Base-by-base conservation (phyloP, 1,140 invertebrate genomes). In the Eumaeus atala region DNA sequence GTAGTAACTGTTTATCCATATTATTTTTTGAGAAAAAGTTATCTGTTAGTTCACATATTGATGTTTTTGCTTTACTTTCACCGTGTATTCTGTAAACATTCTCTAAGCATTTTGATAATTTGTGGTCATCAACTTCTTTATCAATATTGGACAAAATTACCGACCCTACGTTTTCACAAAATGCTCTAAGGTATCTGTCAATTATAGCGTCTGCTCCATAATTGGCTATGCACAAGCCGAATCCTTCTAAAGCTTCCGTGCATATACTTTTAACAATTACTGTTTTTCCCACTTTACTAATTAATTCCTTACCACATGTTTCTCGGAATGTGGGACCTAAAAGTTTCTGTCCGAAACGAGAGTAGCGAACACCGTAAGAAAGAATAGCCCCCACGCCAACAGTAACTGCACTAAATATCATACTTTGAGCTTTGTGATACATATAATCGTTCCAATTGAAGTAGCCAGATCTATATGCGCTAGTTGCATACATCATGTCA, bases 361-460 rank as follows among this genome's bases (percentile, higher is more conserved):
- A 54, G 34, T 34, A 40, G 7, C 28, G 14, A 33, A 53, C 51
- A 8, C 51, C 51, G 3, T 12, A 14, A 11, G 51, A 53, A 33
- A 44, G 34, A 16, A 44, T 28, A 28, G 51, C 38, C 9, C 38
- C 21, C 6, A 53, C 14, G 21, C 51, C 38, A 14, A 44, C 16
- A 9, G 51, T 44, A 1, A 53, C 35, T 10, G 51, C 38, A 17
- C 18, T 53, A 53, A 53, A 53, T 42, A 53, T 44, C 17, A 53
- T 33, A 44, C 51, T 53, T 53, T 33, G 16, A 44, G 4, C 38
- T 53, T 53, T 53, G 28, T 53, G 51, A 28, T 44, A 16, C 9
- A 44, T n/a, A 17, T 53, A 53, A 42, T 53, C 51, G 16, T 42
- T 33, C 51, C 51, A 53, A 34, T 21, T 44, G 14, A 53, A 53